A percentile compares a stretch with the other conserved stretches of the same genome.
phyloP scores from a whole-genome alignment of 2,888 invertebrate species.

The Brachyopa scutellaris region DNA sequence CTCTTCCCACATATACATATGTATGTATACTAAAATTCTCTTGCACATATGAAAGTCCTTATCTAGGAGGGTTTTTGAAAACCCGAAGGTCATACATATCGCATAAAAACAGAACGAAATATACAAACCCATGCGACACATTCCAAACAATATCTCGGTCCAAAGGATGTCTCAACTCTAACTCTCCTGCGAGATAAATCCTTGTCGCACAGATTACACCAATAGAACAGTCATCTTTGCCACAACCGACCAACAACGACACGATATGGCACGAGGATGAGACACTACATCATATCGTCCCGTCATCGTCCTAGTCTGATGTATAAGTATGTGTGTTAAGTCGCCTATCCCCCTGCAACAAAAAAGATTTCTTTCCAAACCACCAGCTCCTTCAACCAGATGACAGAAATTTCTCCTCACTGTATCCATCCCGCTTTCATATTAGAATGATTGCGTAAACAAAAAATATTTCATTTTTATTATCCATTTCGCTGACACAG shows the following conservation, averaged over 20 bases:
- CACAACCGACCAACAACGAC: not conserved
- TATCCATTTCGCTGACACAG: constrained; percentile 71
- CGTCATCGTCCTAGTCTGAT: not conserved
- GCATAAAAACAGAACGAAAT: not conserved
- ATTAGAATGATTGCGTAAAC: constrained; percentile 71
- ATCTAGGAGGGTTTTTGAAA: constrained; percentile 30
- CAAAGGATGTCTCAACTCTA: constrained; percentile 46
- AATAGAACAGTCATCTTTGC: constrained; percentile 52
- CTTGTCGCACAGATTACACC: constrained; percentile 68
- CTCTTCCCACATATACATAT: not conserved
- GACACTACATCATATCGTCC: not conserved
- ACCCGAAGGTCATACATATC: constrained; percentile 44
- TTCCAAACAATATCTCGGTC: constrained; percentile 28
- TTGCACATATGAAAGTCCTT: constrained; percentile 45
- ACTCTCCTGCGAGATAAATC: constrained; percentile 62
- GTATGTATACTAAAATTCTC: not conserved
- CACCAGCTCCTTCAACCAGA: not conserved
- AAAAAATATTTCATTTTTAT: constrained; percentile 73
- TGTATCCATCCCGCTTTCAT: constrained; percentile 46
- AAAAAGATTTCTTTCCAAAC: not conserved
- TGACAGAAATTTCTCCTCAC: constrained; percentile 46
- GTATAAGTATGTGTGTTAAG: not conserved
- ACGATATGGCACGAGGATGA: not conserved
- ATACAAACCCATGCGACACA: not conserved
- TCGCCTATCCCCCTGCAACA: constrained; percentile 2